Conservation (phyloP, 2,113 vertebrate species). For the Ibidorhyncha struthersii region DNA sequence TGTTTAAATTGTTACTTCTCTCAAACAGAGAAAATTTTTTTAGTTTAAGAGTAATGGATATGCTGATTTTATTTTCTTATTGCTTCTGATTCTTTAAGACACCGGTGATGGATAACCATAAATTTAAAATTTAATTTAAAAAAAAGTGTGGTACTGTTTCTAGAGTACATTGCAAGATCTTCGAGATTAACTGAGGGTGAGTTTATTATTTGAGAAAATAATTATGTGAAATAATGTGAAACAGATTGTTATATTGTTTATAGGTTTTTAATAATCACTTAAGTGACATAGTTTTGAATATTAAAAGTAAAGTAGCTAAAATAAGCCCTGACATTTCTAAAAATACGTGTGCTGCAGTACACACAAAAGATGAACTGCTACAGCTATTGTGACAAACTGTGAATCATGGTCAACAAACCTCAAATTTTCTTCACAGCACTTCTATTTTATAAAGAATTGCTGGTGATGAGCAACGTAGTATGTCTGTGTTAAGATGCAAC, state of each 20-base stretch:
- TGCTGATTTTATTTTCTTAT: neutral
- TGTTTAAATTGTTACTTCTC: neutral
- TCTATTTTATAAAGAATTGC: neutral
- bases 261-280: neutral
- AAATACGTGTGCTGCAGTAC: neutral
- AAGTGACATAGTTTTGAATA: neutral
- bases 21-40: neutral
- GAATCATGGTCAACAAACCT: neutral
- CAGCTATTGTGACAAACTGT: neutral
- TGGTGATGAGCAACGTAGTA: neutral
- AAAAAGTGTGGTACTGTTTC: neutral
- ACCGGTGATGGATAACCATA: neutral
- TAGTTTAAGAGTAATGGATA: neutral
- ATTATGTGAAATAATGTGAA: neutral
- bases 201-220: neutral
- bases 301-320: neutral
- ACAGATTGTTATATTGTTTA: neutral
- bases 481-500: neutral
- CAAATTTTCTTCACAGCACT: neutral
- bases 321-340: neutral
- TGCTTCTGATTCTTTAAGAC: neutral
- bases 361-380: neutral
- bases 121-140: conserved; percentile 43
- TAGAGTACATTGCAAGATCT: neutral
- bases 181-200: neutral